phyloP scores from a whole-genome alignment of 2,888 invertebrate species.

The Chrysodeixis includens region DNA sequence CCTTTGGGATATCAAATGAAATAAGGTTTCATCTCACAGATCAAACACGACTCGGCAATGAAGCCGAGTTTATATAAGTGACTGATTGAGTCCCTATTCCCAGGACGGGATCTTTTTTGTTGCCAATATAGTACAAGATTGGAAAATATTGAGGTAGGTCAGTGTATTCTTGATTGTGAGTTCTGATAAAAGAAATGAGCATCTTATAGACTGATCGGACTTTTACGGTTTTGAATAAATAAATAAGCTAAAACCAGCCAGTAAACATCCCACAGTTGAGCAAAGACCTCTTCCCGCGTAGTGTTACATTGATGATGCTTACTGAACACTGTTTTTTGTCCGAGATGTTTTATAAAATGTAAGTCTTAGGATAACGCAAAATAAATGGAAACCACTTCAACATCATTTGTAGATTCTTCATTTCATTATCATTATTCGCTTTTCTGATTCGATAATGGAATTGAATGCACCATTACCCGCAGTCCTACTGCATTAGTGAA shows the following conservation, averaged over 20 bases:
- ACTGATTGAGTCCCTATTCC: slow-evolving; percentile 24
- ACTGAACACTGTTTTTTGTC: too few species aligned
- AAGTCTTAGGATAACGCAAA: too few species aligned
- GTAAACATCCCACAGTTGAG: too few species aligned
- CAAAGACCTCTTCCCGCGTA: too few species aligned
- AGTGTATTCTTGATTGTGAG: not conserved
- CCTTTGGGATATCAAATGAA: slow-evolving; percentile 34
- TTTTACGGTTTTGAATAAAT: too few species aligned
- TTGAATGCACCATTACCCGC: not conserved
- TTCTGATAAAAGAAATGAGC: too few species aligned
- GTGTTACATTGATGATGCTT: too few species aligned
- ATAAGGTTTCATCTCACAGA: slow-evolving; percentile 45
- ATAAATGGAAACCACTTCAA: too few species aligned
- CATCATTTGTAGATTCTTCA: too few species aligned
- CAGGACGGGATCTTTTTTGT: slow-evolving; percentile 12
- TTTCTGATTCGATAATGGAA: not conserved
- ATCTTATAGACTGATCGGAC: too few species aligned
- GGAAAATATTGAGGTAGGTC: not conserved
- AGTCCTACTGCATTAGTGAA: not conserved
- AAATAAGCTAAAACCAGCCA: too few species aligned
- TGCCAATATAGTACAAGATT: not conserved
- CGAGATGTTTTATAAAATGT: too few species aligned
- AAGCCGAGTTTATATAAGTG: slow-evolving; percentile 14
- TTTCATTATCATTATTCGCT: not conserved
- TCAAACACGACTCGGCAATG: slow-evolving; percentile 19